Percentiles rank a stretch among this genome's conserved stretches.
phyloP scores from a whole-genome alignment of 1,140 invertebrate species.

The Harlomillsia oculata region DNA sequence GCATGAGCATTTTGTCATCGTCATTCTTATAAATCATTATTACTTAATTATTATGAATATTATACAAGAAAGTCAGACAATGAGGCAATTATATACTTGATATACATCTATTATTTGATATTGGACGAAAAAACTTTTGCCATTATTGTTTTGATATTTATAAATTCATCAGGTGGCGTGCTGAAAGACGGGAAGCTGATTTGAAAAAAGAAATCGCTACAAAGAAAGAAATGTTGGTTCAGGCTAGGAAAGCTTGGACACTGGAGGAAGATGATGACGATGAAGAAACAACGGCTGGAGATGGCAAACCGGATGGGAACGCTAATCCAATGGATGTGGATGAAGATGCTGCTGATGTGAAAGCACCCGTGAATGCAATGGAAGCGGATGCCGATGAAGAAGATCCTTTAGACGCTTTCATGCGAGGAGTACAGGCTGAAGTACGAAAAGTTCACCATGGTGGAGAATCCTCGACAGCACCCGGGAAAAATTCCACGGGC shows the following conservation, averaged over 20 bases:
- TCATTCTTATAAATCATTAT: background rate
- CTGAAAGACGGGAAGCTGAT: constrained; percentile 31
- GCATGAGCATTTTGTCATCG: no score
- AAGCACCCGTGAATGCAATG: constrained; percentile 38
- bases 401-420: constrained; percentile 93
- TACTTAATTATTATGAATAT: background rate
- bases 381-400: constrained; percentile 61
- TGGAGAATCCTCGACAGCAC: background rate
- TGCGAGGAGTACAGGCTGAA: constrained; percentile 77
- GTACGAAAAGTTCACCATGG: constrained; percentile 73
- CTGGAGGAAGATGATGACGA: constrained; percentile 80
- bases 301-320: constrained; percentile 46
- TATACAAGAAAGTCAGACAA: background rate
- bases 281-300: no score
- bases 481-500: constrained; percentile 1
- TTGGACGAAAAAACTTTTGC: background rate
- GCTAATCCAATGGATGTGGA: constrained; percentile 30
- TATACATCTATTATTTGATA: no score
- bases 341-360: constrained; percentile 38
- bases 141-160: background rate
- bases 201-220: constrained; percentile 29
- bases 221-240: constrained; percentile 30
- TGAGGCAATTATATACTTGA: no score
- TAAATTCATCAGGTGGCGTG: constrained; percentile 28
- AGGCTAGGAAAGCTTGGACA: constrained; percentile 75